Conservation (phyloP, 2,797 vertebrate species). For the Simalia tracyae region DNA sequence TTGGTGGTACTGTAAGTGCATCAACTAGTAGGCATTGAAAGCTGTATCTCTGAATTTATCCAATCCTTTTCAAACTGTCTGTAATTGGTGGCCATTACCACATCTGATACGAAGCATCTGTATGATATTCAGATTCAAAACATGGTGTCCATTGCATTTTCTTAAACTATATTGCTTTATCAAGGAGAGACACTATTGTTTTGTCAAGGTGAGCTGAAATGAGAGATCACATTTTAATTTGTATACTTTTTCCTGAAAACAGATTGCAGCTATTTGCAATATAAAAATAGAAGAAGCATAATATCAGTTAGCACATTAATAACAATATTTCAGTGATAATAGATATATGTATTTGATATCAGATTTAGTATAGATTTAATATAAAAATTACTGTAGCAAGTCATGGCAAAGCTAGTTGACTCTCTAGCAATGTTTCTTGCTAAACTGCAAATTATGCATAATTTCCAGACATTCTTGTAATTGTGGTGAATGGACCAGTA, state of each 20-base stretch:
- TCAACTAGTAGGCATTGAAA: neutral
- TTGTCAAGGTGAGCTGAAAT: neutral
- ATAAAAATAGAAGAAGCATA: neutral
- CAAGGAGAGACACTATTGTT: neutral
- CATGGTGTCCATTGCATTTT: neutral
- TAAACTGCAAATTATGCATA: neutral
- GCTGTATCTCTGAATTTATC: neutral
- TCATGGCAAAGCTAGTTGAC: neutral
- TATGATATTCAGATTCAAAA: neutral
- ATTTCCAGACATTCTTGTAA: neutral
- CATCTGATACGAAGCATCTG: neutral
- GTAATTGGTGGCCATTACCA: neutral
- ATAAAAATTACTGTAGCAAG: neutral
- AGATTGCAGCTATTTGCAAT: neutral
- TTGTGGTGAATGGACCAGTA: neutral
- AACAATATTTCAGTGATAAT: neutral
- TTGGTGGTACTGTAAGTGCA: neutral
- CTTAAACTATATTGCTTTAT: neutral
- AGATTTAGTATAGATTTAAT: neutral
- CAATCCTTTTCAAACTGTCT: neutral
- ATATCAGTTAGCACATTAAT: neutral
- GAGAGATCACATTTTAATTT: neutral
- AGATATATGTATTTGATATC: neutral
- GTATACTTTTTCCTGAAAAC: neutral
- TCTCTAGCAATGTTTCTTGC: neutral